phyloP scores from a whole-genome alignment of 2,113 vertebrate species.

The Cairina moschata region DNA sequence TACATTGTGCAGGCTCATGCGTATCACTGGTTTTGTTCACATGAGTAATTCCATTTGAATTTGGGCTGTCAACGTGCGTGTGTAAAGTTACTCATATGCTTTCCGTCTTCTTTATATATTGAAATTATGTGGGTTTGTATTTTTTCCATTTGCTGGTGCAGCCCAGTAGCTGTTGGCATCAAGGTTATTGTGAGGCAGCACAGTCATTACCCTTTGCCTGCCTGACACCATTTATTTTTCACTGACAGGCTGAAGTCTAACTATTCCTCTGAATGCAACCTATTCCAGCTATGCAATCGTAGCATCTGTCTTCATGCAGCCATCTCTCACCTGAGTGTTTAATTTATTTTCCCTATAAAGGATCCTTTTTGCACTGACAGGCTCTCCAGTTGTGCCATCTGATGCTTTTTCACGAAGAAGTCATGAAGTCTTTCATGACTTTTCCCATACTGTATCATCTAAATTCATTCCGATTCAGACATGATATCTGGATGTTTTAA shows the following conservation, averaged over 20 bases:
- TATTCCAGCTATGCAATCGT: constrained; percentile 31
- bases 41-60: constrained; percentile 69
- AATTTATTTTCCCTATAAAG: constrained; percentile 19
- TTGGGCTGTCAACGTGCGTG: constrained; percentile 33
- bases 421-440: background rate
- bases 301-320: constrained; percentile 8
- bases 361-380: constrained; percentile 6
- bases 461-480: constrained; percentile 1
- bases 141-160: constrained; percentile 13
- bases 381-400: constrained; percentile 19
- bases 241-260: constrained; percentile 14
- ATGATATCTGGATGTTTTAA: constrained; percentile 3
- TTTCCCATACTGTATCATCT: background rate
- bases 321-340: constrained; percentile 27
- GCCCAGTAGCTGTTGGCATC: constrained; percentile 21
- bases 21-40: constrained; percentile 66
- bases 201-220: background rate
- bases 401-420: constrained; percentile 38
- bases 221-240: constrained; percentile 41
- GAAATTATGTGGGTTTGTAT: constrained; percentile 14
- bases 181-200: constrained; percentile 11
- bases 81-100: constrained; percentile 47
- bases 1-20: constrained; percentile 63
- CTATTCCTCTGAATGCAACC: background rate
- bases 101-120: constrained; percentile 52